Base-by-base conservation (phyloP, 2,888 invertebrate species). In the Hydropsyche betteni region DNA sequence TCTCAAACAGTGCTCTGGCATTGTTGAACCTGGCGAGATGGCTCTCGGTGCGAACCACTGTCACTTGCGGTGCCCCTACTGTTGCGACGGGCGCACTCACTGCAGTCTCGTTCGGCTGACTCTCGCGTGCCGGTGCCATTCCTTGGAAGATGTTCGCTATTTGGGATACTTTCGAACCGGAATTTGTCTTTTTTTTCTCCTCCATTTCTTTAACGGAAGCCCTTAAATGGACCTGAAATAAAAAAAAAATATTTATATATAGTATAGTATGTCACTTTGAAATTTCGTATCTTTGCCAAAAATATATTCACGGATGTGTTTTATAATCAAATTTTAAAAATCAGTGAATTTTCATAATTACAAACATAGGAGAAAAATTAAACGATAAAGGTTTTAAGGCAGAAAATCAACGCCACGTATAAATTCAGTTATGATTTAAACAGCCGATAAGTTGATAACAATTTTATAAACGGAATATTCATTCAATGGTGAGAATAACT, bases 21-120 rank as follows among this genome's bases (percentile, higher is more conserved):
- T 94, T 95, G 84, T 97, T 96, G 84, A 96, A 96, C 78, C 95
- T 88, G n/a, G 95, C 93, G 81, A 95, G 91, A 83, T 96, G 96
- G 82, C 95, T 95, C 85, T 96, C 95, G 16, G 95, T 94, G 79
- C 96, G 89, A 77, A 93, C 94, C 68, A 94, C 93, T 10, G 93
- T 91, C 53, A 92, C 92, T 81, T 91, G 90, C 80, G 82, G 84
- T 78, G 86, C 86, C 12, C 16, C 68, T 14, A 51, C 72, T 24
- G 61, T 61, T 82, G 80, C 76, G 81, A 83, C 77, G 81, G 86
- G 85, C 14, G 77, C 53, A 38, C 78, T 70, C 34, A 80, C 79
- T 71, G 78, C 69, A 82, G 85, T 69, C 69, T 81, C 80, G 71
- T 80, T 68, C 82, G 85, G 87, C 82, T 85, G 89, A 84, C 85